Conservation (phyloP, 2,888 invertebrate genomes). For the Cosmopolites sordidus region DNA sequence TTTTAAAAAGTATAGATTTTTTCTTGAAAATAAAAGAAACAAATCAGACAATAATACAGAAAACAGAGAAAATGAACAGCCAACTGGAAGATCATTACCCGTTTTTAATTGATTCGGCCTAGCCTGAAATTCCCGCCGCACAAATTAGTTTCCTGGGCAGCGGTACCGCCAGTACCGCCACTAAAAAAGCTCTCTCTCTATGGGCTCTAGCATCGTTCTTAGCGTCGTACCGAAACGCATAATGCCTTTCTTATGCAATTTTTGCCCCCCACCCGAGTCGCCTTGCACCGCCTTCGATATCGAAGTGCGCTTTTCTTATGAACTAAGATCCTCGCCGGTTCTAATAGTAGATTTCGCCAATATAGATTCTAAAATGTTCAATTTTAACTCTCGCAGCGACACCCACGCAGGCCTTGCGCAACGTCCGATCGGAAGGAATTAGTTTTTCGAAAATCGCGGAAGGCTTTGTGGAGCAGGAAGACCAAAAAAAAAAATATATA, state of each 20-base stretch:
- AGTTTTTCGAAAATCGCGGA: too few relatives aligned
- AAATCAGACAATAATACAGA: neutral
- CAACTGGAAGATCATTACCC: too few relatives aligned
- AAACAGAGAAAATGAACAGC: too few relatives aligned
- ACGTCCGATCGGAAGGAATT: neutral
- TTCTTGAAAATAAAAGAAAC: neutral
- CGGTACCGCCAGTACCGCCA: slow-evolving; percentile 7
- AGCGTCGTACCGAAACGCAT: slow-evolving; percentile 26
- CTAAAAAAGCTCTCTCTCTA: slow-evolving; percentile 8
- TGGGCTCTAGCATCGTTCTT: slow-evolving; percentile 10
- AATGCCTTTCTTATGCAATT: slow-evolving; percentile 31
- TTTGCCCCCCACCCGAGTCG: slow-evolving; percentile 14
- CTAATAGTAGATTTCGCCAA: slow-evolving; percentile 26
- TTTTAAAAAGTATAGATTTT: too few relatives aligned
- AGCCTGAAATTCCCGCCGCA: too few relatives aligned
- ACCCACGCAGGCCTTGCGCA: slow-evolving; percentile 22
- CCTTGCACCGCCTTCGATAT: slow-evolving; percentile 25
- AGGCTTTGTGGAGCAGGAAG: too few relatives aligned
- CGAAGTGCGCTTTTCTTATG: slow-evolving; percentile 38
- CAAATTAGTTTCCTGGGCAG: neutral
- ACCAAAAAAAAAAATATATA: too few relatives aligned
- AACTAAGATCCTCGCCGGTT: slow-evolving; percentile 47
- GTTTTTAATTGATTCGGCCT: too few relatives aligned
- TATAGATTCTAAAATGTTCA: slow-evolving; percentile 28
- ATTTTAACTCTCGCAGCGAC: slow-evolving; percentile 22